These are phyloP conservation scores for Calephelis nemesis DNA, from an alignment of 1,140 invertebrate genomes.

Conservation along the genomic window DNA sequence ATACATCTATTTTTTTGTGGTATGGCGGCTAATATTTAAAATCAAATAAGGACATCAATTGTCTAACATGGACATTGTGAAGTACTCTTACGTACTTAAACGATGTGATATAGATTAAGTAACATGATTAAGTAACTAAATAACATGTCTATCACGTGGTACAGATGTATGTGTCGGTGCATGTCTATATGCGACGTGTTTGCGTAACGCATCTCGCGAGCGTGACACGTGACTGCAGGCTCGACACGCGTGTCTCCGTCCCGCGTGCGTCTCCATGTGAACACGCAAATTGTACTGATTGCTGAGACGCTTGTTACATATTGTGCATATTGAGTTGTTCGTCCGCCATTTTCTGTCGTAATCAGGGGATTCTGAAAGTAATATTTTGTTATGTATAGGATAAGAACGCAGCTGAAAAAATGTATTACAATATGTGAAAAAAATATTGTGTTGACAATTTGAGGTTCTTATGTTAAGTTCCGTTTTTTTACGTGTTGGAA, in stretches of 20 bases:
- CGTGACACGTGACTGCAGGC: constrained; percentile 91
- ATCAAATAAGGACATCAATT: too few relatives aligned
- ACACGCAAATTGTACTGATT: constrained; percentile 94
- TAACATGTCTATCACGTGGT: constrained; percentile 4
- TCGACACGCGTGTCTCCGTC: constrained; percentile 88
- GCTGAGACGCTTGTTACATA: constrained; percentile 92
- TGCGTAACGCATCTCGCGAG: constrained; percentile 90
- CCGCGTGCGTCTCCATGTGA: constrained; percentile 93
- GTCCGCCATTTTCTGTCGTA: constrained; percentile 54
- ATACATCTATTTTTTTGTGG: too few relatives aligned
- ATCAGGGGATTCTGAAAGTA: constrained; percentile 45
- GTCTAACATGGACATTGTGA: too few relatives aligned
- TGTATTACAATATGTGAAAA: too few relatives aligned
- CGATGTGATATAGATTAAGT: too few relatives aligned
- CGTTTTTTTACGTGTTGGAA: too few relatives aligned
- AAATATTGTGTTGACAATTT: too few relatives aligned
- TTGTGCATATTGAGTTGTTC: constrained; percentile 82
- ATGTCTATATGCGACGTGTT: constrained; percentile 93
- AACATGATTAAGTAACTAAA: too few relatives aligned
- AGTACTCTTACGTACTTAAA: too few relatives aligned
- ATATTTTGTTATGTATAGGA: background rate
- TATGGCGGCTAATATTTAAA: too few relatives aligned
- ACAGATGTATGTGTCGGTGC: constrained; percentile 43
- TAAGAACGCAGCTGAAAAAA: background rate
- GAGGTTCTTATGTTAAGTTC: too few relatives aligned